Evolutionary conservation across 2,888 invertebrate genomes (phyloP).

Genomic region (Drosophila anomelani): DNA sequence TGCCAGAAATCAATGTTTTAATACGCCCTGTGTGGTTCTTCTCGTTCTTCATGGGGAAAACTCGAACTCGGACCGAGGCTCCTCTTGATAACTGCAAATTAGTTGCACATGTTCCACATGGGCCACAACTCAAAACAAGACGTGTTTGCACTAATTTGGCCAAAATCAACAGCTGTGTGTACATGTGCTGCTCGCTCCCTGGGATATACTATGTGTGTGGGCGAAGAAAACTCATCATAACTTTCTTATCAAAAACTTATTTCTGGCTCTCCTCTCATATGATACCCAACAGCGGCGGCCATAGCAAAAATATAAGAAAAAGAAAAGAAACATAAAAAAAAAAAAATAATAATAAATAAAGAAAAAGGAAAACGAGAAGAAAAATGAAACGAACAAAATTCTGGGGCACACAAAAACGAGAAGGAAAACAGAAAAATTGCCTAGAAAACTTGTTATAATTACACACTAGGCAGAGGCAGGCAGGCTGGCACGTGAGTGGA

Average conservation of each 20-base stretch:
- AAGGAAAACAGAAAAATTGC: conserved; percentile 60
- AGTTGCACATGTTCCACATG: conserved; percentile 75
- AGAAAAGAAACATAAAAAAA: background rate
- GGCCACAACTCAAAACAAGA: conserved; percentile 65
- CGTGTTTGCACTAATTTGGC: conserved; percentile 79
- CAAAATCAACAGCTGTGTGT: conserved; percentile 77
- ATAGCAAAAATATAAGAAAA: conserved; percentile 13
- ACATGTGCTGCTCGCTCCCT: conserved; percentile 51
- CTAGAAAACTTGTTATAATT: conserved; percentile 78
- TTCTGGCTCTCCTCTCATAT: conserved; percentile 54
- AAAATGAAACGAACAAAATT: conserved; percentile 12
- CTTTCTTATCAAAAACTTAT: conserved; percentile 79
- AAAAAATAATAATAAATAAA: conserved; percentile 24
- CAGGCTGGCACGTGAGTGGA: conserved; percentile 30
- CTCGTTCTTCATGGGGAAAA: background rate
- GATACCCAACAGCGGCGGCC: conserved; percentile 45
- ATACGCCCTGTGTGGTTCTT: background rate
- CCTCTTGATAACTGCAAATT: conserved; percentile 68
- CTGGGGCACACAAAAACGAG: conserved; percentile 26
- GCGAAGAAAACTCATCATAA: conserved; percentile 76
- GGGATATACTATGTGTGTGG: conserved; percentile 17
- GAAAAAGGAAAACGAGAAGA: conserved; percentile 7
- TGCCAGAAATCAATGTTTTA: conserved; percentile 18
- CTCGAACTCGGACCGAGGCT: background rate
- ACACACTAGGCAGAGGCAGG: conserved; percentile 43